Conservation (phyloP, 2,888 invertebrate genomes). For the Aleiodes leptofemur region DNA sequence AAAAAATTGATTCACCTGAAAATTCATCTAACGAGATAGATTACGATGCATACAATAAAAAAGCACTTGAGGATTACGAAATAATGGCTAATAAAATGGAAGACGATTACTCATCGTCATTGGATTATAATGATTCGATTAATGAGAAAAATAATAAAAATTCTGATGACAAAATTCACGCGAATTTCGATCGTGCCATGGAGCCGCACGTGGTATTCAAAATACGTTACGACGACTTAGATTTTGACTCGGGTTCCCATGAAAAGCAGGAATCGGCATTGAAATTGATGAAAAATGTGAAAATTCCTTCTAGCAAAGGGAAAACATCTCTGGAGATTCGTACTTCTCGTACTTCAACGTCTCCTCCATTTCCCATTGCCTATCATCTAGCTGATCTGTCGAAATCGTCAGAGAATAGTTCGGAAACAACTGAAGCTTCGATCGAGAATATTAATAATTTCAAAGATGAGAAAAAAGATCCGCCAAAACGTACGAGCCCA, state of each 20-base stretch:
- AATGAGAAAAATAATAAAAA: slow-evolving; percentile 44
- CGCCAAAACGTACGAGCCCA: slow-evolving; percentile 48
- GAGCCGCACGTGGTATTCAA: slow-evolving; percentile 71
- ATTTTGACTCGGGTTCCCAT: slow-evolving; percentile 67
- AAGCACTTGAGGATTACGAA: slow-evolving; percentile 72
- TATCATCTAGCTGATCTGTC: slow-evolving; percentile 37
- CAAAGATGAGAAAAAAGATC: no score
- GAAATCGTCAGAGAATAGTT: slow-evolving; percentile 29
- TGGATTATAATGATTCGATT: slow-evolving; percentile 40
- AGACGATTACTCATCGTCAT: slow-evolving; percentile 27
- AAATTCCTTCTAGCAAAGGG: neutral
- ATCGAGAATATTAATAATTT: neutral
- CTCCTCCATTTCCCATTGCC: slow-evolving; percentile 10
- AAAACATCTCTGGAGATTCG: neutral
- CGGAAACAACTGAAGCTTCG: neutral
- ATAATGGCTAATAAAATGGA: slow-evolving; percentile 62
- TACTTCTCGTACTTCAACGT: slow-evolving; percentile 16
- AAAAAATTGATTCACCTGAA: neutral
- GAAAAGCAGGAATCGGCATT: slow-evolving; percentile 52
- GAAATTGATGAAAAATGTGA: slow-evolving; percentile 3
- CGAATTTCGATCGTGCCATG: slow-evolving; percentile 64
- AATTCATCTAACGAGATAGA: slow-evolving; percentile 44
- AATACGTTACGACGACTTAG: slow-evolving; percentile 70
- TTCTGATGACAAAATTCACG: slow-evolving; percentile 48
- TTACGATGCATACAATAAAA: slow-evolving; percentile 67